Base-by-base conservation (phyloP, 2,888 invertebrate species). In the Smittia sp. region DNA sequence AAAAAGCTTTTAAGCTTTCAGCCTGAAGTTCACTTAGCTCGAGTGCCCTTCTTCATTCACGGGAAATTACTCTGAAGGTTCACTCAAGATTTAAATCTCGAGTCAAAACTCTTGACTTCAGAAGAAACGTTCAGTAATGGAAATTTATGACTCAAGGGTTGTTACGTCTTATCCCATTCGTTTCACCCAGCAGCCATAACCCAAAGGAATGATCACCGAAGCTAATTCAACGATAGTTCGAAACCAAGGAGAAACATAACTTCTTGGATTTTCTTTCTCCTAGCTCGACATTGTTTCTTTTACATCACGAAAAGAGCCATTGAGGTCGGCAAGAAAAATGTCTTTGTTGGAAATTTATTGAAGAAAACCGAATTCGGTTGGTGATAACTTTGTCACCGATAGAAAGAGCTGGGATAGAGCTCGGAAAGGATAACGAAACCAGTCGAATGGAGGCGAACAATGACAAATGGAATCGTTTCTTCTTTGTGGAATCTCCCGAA, bases 311-410 rank as follows among this genome's bases (percentile, higher is more conserved):
- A 38, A 38, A 67, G 11, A 38, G 67, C 24, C 38, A 22, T 20
- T 38, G 13, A 38, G 41, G 67, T 18, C 38, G 25, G 13, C 24
- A 41, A 22, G 46, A 46, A 66, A 66, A 38, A 39, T 67, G 41
- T 41, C 22, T 15, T 67, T 67, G 67, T 67, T 18, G 7, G 24
- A 24, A 58, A 58, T 20, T 67, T 20, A 67, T 46, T 67, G 39
- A 67, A 67, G 67, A 22, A 22, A 46, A 46, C 41, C 41, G 24
- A 24, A 67, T 39, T 38, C 18, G 18, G 11, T 41, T 13, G n/a
- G 67, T 67, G 67, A 67, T 67, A 46, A 67, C 41, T 67, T 67
- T 67, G 67, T 67, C 46, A 67, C 67, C 18, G 32, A 24, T 11
- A 39, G n/a, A 32, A 9, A 38, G 18, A 1, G 20, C 18, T 11